phyloP scores from a whole-genome alignment of 2,888 invertebrate species.

The Aphodius sticticus region DNA sequence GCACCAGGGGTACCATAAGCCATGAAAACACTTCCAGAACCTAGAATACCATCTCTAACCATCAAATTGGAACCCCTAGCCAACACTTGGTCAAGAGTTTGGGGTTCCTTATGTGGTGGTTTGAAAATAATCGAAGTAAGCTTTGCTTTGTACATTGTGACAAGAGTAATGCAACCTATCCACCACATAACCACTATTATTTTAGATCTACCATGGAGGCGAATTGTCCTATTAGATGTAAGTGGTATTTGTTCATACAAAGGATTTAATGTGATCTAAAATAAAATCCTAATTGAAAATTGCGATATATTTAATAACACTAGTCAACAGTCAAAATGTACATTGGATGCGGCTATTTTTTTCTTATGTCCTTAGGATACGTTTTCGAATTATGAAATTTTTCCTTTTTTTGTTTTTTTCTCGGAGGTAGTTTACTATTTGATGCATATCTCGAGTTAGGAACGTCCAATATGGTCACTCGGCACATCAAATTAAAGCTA shows the following conservation, averaged over 20 bases:
- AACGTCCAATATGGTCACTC: too few species aligned
- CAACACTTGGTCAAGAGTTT: slow-evolving; percentile 40
- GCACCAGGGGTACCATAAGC: slow-evolving; percentile 36
- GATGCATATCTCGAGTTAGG: too few species aligned
- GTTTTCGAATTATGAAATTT: too few species aligned
- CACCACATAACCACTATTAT: slow-evolving; percentile 40
- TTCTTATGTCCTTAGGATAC: too few species aligned
- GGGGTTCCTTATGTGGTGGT: slow-evolving; percentile 42
- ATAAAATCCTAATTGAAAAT: too few species aligned
- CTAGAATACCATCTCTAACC: not conserved
- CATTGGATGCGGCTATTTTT: too few species aligned
- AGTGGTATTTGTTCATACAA: not conserved
- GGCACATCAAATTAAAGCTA: too few species aligned
- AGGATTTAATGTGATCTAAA: not conserved
- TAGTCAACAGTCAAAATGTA: too few species aligned
- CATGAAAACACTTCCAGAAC: not conserved
- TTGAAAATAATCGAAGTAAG: slow-evolving; percentile 43
- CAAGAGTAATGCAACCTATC: slow-evolving; percentile 38
- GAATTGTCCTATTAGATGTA: too few species aligned
- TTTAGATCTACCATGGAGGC: not conserved
- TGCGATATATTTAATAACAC: not conserved
- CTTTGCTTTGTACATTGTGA: slow-evolving; percentile 44
- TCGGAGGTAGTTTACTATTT: too few species aligned
- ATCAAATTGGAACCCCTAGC: slow-evolving; percentile 36
- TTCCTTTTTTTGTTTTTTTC: too few species aligned